Evolutionary conservation across 2,888 invertebrate genomes (phyloP).

Genomic region (Volucella zonaria): DNA sequence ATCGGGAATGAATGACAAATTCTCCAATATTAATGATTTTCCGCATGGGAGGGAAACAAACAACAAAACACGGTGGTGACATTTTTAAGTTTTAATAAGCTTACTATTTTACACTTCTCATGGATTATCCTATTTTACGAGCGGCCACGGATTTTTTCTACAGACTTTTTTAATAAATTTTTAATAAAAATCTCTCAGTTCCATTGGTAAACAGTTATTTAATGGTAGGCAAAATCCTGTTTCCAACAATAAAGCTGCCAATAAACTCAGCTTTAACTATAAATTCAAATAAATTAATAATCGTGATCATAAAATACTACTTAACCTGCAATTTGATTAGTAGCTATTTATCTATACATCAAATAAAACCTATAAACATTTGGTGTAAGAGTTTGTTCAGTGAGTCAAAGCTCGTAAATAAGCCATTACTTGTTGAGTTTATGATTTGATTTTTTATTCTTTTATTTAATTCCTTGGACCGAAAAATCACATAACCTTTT

Average conservation of each 20-base stretch:
- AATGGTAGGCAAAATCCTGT: slow-evolving; percentile 48
- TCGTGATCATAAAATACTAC: slow-evolving; percentile 53
- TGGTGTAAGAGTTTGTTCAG: slow-evolving; percentile 47
- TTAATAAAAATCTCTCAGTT: slow-evolving; percentile 21
- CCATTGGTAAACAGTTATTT: slow-evolving; percentile 30
- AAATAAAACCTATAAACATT: slow-evolving; percentile 47
- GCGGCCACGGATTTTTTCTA: background rate
- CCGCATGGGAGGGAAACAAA: too few species aligned
- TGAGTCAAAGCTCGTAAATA: slow-evolving; percentile 46
- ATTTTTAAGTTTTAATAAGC: too few species aligned
- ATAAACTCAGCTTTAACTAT: slow-evolving; percentile 45
- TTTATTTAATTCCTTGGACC: background rate
- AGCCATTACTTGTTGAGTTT: slow-evolving; percentile 14
- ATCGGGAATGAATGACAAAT: too few species aligned
- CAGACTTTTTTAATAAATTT: slow-evolving; percentile 26
- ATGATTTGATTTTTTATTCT: background rate
- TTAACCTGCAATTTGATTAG: slow-evolving; percentile 54
- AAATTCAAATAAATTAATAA: slow-evolving; percentile 63
- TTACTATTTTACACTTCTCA: background rate
- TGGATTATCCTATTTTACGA: slow-evolving; percentile 29
- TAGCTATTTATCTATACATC: slow-evolving; percentile 57
- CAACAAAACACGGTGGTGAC: too few species aligned
- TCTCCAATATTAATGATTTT: too few species aligned
- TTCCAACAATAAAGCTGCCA: slow-evolving; percentile 51
- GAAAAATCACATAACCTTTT: background rate